phyloP scores from a whole-genome alignment of 2,113 vertebrate genomes.

The Oncorhynchus nerka region DNA sequence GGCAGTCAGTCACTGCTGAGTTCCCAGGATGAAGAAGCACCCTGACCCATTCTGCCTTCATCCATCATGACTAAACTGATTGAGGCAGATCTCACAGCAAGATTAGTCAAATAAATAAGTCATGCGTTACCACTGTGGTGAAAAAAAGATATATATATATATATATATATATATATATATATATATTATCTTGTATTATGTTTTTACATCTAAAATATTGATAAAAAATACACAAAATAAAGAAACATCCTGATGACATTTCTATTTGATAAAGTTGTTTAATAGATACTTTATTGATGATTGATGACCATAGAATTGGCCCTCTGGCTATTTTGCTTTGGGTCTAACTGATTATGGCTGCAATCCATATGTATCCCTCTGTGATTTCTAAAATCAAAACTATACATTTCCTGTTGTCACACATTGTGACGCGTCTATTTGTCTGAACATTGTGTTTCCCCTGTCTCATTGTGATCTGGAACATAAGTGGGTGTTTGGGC shows the following conservation, averaged over 20 bases:
- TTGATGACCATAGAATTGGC: neutral
- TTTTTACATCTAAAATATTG: no score
- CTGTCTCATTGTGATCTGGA: conserved; percentile 45
- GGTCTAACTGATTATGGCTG: neutral
- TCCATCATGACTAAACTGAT: conserved; percentile 19
- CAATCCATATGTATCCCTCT: neutral
- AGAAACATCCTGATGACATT: no score
- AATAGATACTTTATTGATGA: no score
- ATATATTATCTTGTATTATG: no score
- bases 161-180: no score
- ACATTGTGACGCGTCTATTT: conserved; percentile 29
- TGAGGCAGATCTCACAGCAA: neutral
- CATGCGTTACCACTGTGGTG: neutral
- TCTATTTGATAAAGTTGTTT: no score
- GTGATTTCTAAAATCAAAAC: neutral
- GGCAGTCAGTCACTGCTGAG: neutral
- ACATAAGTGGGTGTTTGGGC: conserved; percentile 63
- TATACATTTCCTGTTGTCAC: neutral
- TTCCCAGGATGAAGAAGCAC: conserved; percentile 9
- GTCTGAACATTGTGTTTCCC: conserved; percentile 49
- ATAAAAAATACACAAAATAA: no score
- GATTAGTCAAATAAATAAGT: neutral
- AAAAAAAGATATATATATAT: no score
- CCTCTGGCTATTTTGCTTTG: neutral
- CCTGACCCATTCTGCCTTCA: conserved; percentile 17